Conservation (phyloP, 2,797 vertebrate species). For the Sebastes iracundus region DNA sequence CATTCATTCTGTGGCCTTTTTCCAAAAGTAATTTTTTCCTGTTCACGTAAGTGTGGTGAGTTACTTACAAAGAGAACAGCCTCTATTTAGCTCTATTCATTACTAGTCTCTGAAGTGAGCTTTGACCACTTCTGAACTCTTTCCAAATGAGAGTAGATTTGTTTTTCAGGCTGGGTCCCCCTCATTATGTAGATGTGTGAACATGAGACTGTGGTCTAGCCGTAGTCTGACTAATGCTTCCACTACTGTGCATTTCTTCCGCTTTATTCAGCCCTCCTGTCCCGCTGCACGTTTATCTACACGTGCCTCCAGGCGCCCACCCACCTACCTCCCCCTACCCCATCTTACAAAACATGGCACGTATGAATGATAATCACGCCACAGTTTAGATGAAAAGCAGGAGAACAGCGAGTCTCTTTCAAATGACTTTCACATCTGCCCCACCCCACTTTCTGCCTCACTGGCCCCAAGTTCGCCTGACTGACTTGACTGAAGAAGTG, state of each 20-base stretch:
- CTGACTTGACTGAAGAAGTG: neutral
- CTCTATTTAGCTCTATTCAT: neutral
- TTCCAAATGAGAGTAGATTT: slow-evolving; percentile 49
- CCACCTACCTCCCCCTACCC: neutral
- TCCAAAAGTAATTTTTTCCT: slow-evolving; percentile 8
- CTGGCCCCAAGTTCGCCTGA: slow-evolving; percentile 9
- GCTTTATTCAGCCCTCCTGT: slow-evolving; percentile 56
- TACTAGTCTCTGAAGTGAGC: slow-evolving; percentile 22
- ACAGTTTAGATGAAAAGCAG: slow-evolving; percentile 51
- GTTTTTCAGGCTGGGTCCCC: slow-evolving; percentile 51
- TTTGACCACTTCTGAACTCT: slow-evolving; percentile 48
- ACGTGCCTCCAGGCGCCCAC: slow-evolving; percentile 51
- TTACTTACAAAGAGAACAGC: slow-evolving; percentile 13
- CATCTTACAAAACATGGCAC: slow-evolving; percentile 33
- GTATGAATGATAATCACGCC: slow-evolving; percentile 41
- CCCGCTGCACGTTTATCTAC: slow-evolving; percentile 66
- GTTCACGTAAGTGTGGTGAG: slow-evolving; percentile 2
- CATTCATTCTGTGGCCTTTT: slow-evolving; percentile 4
- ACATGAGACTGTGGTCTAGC: slow-evolving; percentile 60
- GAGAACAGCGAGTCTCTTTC: slow-evolving; percentile 47
- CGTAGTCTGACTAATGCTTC: slow-evolving; percentile 69
- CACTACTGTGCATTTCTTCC: slow-evolving; percentile 66
- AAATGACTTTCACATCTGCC: slow-evolving; percentile 69
- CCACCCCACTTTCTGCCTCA: slow-evolving; percentile 34
- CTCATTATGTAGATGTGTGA: slow-evolving; percentile 55